phyloP scores from a whole-genome alignment of 2,797 vertebrate genomes.

The Apodemus agrarius region DNA sequence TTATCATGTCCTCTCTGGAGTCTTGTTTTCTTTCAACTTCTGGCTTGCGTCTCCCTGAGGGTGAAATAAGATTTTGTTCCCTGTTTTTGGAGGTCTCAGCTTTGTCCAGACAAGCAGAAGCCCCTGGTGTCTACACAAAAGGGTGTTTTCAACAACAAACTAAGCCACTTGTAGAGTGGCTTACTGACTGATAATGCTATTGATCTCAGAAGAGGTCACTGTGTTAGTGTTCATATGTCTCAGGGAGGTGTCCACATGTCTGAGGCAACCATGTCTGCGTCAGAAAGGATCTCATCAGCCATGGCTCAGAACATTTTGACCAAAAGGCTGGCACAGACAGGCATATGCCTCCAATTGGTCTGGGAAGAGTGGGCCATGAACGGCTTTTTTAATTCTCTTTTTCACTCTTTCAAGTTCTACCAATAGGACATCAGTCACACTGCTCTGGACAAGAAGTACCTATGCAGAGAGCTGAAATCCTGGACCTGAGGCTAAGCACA shows the following conservation, averaged over 20 bases:
- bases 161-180: background rate
- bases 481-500: background rate
- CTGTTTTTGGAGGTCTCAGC: background rate
- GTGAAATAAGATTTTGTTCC: too few species aligned
- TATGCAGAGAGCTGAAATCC: background rate
- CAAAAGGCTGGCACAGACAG: background rate
- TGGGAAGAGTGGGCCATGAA: background rate
- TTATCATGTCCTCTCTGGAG: background rate
- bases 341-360: background rate
- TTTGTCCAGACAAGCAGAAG: background rate
- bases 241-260: too few species aligned
- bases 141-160: too few species aligned
- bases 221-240: too few species aligned
- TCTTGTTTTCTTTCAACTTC: too few species aligned
- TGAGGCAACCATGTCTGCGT: background rate
- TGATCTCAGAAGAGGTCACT: background rate
- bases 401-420: too few species aligned
- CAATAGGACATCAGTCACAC: too few species aligned
- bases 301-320: background rate
- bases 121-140: background rate
- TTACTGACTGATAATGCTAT: background rate
- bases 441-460: background rate
- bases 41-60: background rate
- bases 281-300: background rate
- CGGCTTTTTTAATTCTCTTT: too few species aligned